phyloP scores from a whole-genome alignment of 2,888 invertebrate species.

The Cerastoderma edule region DNA sequence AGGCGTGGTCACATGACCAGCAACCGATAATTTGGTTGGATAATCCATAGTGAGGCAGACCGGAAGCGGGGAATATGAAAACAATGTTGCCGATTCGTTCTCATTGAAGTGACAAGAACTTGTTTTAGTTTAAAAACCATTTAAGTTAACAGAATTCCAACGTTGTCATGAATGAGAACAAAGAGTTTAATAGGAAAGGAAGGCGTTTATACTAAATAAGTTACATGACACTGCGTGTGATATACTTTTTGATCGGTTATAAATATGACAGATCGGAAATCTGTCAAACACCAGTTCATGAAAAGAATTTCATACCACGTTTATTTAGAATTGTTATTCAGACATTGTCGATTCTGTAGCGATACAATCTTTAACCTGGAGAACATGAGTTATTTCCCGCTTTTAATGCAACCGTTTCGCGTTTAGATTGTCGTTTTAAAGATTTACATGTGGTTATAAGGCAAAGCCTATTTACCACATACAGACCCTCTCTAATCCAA shows the following conservation, averaged over 20 bases:
- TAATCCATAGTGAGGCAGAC: constrained; percentile 63
- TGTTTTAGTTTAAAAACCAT: not conserved
- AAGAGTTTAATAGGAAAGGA: not conserved
- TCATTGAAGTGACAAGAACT: not conserved
- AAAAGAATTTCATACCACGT: too few species aligned
- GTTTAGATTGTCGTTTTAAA: too few species aligned
- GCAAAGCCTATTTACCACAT: too few species aligned
- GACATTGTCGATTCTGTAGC: too few species aligned
- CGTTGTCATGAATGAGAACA: constrained; percentile 12
- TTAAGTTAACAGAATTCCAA: not conserved
- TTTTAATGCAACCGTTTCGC: too few species aligned
- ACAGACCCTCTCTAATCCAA: too few species aligned
- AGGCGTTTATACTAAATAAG: not conserved
- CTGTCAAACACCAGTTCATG: too few species aligned
- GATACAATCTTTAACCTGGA: too few species aligned
- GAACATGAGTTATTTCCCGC: too few species aligned
- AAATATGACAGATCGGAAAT: not conserved
- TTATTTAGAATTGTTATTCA: too few species aligned
- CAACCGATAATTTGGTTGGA: constrained; percentile 69
- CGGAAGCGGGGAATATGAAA: constrained; percentile 75
- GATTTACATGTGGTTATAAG: too few species aligned
- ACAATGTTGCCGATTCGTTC: constrained; percentile 42
- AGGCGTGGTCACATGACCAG: constrained; percentile 79
- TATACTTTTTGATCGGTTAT: not conserved
- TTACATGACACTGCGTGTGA: constrained; percentile 1